Base-by-base conservation (phyloP, 1,140 invertebrate genomes). In the Chymomyza costata region DNA sequence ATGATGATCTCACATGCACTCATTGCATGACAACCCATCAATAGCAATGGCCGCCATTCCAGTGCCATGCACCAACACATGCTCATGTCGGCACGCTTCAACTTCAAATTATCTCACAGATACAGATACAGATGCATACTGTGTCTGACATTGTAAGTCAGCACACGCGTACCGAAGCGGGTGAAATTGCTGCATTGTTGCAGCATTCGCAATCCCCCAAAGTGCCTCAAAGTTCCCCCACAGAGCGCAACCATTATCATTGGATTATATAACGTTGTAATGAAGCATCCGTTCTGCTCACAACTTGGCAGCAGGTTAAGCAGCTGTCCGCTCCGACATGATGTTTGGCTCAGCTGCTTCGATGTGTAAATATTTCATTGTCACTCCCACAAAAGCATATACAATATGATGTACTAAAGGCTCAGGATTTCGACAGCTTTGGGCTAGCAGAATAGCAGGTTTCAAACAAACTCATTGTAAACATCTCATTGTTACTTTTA, bases 261-360 rank as follows among this genome's bases (percentile, higher is more conserved):
- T 64, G 31, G 40, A 52, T 65, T 65, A 64, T 53, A 65, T 65
- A 65, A 65, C 60, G 53, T 41, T 56, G 73, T 80, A 80, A 80
- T 80, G 73, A 73, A 80, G 73, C 73, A 56, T 80, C 73, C 80
- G 71, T n/a, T 78, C 73, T 78, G 67, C 73, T 66, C 63, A 66
- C 73, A 76, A n/a, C 10, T 28, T 28, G 5, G 51, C 61, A 57
- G 44, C 62, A 71, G 47, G 41, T 13, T 15, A 38, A 14, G 5
- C 35, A 38, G 15, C 11, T 6, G 15, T 15, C 6, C 15, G 35
- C 8, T 3, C 21, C 32, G 32, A 8, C 8, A 3, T 13, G 32
- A 34, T 3, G 32, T 6, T 3, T n/a, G n/a, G 32, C 14, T 38
- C 16, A 6, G 35, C 5, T 10, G 35, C 15, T 3, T 34, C 8